Evolutionary conservation across 2,113 vertebrate species (phyloP).

Genomic region (Triplophysa dalaica): DNA sequence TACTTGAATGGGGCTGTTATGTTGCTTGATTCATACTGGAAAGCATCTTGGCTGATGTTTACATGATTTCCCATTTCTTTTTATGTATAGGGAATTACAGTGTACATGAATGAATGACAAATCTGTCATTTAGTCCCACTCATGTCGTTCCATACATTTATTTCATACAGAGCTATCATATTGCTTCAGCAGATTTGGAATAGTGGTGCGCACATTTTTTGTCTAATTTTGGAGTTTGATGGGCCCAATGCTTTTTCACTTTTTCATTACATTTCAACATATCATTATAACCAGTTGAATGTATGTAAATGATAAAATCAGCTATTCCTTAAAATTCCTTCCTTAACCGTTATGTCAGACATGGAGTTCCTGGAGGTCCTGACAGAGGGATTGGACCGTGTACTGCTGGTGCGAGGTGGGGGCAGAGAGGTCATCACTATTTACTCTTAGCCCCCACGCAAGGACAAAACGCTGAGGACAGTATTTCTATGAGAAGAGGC

Average conservation of each 20-base stretch:
- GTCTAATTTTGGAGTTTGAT: too few relatives aligned
- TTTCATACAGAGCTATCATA: too few relatives aligned
- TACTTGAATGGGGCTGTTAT: not conserved
- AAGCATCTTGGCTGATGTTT: not conserved
- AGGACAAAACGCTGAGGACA: not conserved
- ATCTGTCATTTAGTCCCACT: too few relatives aligned
- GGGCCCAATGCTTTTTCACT: too few relatives aligned
- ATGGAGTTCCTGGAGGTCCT: conserved; percentile 97
- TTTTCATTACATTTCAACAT: not conserved
- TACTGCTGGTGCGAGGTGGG: conserved; percentile 89
- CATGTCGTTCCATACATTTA: too few relatives aligned
- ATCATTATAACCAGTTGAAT: too few relatives aligned
- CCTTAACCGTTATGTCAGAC: conserved; percentile 80
- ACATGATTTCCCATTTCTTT: conserved; percentile 1
- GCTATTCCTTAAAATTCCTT: not conserved
- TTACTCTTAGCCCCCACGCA: conserved; percentile 80
- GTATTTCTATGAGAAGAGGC: not conserved
- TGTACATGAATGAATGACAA: too few relatives aligned
- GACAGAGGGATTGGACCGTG: conserved; percentile 86
- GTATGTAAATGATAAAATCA: too few relatives aligned
- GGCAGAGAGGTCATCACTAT: conserved; percentile 96
- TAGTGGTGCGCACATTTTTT: too few relatives aligned
- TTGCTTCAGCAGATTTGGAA: not conserved
- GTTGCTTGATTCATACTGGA: not conserved
- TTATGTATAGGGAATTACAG: not conserved